phyloP scores from a whole-genome alignment of 2,888 invertebrate genomes.

The Mimumesa dahlbomi region DNA sequence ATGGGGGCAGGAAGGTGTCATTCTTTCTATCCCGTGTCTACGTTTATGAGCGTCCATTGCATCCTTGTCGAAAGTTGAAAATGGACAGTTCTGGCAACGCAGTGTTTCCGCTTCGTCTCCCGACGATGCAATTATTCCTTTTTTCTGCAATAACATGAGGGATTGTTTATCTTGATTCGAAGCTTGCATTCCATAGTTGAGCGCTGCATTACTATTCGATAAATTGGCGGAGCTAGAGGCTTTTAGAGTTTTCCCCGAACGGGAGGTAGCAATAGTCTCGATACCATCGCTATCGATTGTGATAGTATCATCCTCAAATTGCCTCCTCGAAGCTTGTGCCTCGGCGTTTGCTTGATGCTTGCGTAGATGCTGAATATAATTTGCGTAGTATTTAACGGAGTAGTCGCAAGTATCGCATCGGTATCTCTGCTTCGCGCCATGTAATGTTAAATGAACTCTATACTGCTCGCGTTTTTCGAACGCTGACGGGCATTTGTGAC shows the following conservation, averaged over 20 bases:
- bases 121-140: conserved; percentile 47
- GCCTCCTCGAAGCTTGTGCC: conserved; percentile 83
- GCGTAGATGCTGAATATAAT: conserved; percentile 90
- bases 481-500: conserved; percentile 92
- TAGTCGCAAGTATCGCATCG: conserved; percentile 93
- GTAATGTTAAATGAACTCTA: conserved; percentile 90
- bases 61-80: conserved; percentile 70
- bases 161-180: conserved; percentile 76
- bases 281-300: conserved; percentile 65
- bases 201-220: neutral
- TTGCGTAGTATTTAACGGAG: conserved; percentile 92
- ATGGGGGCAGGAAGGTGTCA: conserved; percentile 75
- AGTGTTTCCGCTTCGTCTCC: conserved; percentile 57
- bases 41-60: conserved; percentile 73
- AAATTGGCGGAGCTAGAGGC: conserved; percentile 30
- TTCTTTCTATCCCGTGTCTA: conserved; percentile 75
- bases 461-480: conserved; percentile 93
- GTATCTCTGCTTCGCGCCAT: conserved; percentile 91
- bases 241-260: conserved; percentile 65
- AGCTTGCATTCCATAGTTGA: conserved; percentile 51
- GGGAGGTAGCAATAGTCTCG: conserved; percentile 38
- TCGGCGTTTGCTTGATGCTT: conserved; percentile 89
- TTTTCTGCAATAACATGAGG: conserved; percentile 69
- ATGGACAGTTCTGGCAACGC: conserved; percentile 74
- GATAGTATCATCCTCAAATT: conserved; percentile 74